Percentiles rank a stretch among this genome's conserved stretches.
phyloP scores from a whole-genome alignment of 2,113 vertebrate genomes.

The Bos taurus region DNA sequence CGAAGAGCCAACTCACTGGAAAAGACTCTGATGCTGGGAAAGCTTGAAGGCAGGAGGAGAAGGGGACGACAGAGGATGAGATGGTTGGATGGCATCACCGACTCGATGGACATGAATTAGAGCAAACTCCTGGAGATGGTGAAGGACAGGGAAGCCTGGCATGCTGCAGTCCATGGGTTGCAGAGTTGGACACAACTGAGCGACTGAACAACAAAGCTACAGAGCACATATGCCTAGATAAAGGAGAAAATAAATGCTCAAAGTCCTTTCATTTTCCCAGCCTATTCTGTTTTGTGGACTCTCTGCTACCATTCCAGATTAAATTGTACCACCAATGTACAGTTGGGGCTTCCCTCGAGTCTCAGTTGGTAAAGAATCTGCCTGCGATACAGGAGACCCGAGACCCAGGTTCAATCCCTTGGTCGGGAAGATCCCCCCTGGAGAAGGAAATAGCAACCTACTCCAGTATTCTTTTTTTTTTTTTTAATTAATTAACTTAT shows the following conservation, averaged over 20 bases:
- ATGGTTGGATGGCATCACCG: not conserved
- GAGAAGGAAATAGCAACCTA: not conserved
- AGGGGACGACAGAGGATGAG: not conserved
- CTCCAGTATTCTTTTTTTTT: not conserved
- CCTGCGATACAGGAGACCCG: not conserved
- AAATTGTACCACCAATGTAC: not conserved
- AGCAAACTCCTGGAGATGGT: not conserved
- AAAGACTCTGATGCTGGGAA: not conserved
- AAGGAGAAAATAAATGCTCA: conserved; percentile 24
- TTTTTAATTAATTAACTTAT: not conserved
- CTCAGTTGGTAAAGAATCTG: not conserved
- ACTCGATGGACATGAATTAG: not conserved
- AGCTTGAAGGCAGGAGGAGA: not conserved
- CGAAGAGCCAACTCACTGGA: not conserved
- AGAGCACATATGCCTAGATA: not conserved
- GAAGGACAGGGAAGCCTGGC: not conserved
- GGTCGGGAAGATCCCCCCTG: not conserved
- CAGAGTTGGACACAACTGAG: not conserved
- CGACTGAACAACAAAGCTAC: not conserved
- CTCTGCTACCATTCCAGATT: not conserved
- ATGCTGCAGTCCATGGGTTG: not conserved
- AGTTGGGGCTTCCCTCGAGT: not conserved
- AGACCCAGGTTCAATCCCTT: not conserved
- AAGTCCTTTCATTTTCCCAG: not conserved
- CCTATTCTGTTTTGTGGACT: not conserved